Evolutionary conservation across 2,888 invertebrate species (phyloP).

Genomic region (Myopa testacea): DNA sequence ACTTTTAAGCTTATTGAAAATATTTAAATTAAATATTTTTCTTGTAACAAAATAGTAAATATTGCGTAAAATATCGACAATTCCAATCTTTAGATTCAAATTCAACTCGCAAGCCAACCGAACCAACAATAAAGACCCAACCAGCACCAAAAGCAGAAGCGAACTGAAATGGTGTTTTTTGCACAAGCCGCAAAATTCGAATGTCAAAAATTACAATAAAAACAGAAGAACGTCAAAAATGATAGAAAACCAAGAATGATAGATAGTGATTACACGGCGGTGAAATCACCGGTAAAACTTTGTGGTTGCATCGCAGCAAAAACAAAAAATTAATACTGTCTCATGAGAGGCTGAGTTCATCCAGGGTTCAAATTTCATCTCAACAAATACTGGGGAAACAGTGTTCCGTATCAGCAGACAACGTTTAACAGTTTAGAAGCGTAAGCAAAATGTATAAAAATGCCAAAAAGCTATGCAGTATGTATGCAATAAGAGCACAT

Average conservation of each 20-base stretch:
- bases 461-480: no score
- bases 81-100: not conserved
- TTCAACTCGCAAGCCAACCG: not conserved
- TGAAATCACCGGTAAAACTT: no score
- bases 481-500: no score
- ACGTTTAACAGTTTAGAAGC: no score
- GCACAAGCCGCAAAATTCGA: conserved; percentile 26
- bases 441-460: no score
- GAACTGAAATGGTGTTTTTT: conserved; percentile 20
- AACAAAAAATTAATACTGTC: no score
- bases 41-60: not conserved
- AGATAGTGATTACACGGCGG: no score
- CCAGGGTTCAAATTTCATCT: no score
- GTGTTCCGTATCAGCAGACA: no score
- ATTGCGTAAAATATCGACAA: not conserved
- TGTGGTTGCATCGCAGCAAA: no score
- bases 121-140: not conserved
- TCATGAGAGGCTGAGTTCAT: no score
- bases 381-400: no score
- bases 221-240: not conserved
- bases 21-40: conserved; percentile 5
- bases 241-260: not conserved
- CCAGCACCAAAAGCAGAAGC: not conserved
- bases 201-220: conserved; percentile 21
- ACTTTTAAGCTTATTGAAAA: not conserved